phyloP scores from a whole-genome alignment of 2,888 invertebrate species.

The Caenorhabditis imperialis region DNA sequence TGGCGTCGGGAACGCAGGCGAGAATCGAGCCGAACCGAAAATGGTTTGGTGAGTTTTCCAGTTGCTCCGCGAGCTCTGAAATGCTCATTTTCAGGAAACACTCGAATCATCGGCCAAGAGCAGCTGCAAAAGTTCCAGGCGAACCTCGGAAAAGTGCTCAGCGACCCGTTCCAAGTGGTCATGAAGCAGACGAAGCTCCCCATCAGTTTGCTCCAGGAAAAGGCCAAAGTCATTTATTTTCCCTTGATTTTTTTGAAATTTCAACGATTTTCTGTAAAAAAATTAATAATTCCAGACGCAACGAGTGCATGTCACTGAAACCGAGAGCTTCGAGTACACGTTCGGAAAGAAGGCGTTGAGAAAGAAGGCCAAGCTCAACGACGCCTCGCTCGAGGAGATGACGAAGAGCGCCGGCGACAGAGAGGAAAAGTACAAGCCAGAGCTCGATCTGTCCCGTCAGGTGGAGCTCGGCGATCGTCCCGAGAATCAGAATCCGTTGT shows the following conservation, averaged over 20 bases:
- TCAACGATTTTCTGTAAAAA: no score
- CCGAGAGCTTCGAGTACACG: conserved; percentile 92
- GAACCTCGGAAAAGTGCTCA: conserved; percentile 92
- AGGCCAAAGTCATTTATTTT: conserved; percentile 79
- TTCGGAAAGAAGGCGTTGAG: conserved; percentile 95
- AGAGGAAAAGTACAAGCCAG: conserved; percentile 86
- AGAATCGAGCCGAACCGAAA: conserved; percentile 96
- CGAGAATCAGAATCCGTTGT: conserved; percentile 91
- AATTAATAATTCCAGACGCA: conserved; percentile 83
- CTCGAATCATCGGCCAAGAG: conserved; percentile 92
- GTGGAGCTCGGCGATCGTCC: conserved; percentile 84
- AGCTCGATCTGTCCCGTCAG: conserved; percentile 84
- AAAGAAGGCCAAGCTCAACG: conserved; percentile 87
- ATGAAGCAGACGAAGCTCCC: conserved; percentile 97
- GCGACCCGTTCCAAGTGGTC: conserved; percentile 96
- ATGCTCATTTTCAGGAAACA: conserved; percentile 83
- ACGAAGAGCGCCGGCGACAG: conserved; percentile 85
- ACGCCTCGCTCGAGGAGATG: conserved; percentile 85
- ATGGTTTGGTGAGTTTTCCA: conserved; percentile 88
- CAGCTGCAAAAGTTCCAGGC: conserved; percentile 84
- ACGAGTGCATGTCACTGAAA: conserved; percentile 93
- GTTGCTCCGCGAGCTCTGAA: background rate
- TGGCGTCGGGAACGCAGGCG: conserved; percentile 90
- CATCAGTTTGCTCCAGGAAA: conserved; percentile 92
- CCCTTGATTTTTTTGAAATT: no score